Conservation (phyloP, 2,888 invertebrate genomes). For the Cheilosia scutellata region DNA sequence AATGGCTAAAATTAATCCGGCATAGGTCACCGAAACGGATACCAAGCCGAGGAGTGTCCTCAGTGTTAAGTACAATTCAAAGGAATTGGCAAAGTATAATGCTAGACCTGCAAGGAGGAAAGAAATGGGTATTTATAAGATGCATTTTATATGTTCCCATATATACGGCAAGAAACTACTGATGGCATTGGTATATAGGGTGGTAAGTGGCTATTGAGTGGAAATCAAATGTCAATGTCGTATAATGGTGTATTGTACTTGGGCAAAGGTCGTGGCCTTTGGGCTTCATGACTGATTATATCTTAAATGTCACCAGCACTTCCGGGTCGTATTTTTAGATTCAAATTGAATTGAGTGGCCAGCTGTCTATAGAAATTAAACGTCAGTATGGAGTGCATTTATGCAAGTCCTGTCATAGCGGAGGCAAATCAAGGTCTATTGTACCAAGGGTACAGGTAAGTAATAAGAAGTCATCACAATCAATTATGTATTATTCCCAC, state of each 20-base stretch:
- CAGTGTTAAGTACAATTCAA: conserved; percentile 88
- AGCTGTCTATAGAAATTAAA: neutral
- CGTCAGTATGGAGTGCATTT: neutral
- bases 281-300: conserved; percentile 2
- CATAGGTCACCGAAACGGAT: conserved; percentile 92
- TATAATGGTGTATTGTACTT: conserved; percentile 38
- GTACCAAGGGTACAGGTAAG: too few species aligned
- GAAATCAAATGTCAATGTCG: conserved; percentile 69
- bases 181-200: conserved; percentile 7
- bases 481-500: too few species aligned
- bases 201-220: conserved; percentile 21
- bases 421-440: neutral
- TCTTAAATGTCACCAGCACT: conserved; percentile 24
- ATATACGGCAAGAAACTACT: neutral
- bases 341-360: neutral
- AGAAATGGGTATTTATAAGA: neutral
- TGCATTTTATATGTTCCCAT: neutral
- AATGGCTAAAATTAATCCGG: conserved; percentile 91
- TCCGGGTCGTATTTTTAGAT: conserved; percentile 16
- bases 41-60: conserved; percentile 90
- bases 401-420: neutral
- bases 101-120: conserved; percentile 83
- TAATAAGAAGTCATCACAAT: too few species aligned
- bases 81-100: conserved; percentile 89
- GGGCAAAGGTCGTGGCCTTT: conserved; percentile 56